A percentile compares a stretch with the other conserved stretches of the same genome.
These are phyloP conservation scores for Ferrisia virgata DNA, from an alignment of 2,888 invertebrate genomes.

Conservation along the genomic window DNA sequence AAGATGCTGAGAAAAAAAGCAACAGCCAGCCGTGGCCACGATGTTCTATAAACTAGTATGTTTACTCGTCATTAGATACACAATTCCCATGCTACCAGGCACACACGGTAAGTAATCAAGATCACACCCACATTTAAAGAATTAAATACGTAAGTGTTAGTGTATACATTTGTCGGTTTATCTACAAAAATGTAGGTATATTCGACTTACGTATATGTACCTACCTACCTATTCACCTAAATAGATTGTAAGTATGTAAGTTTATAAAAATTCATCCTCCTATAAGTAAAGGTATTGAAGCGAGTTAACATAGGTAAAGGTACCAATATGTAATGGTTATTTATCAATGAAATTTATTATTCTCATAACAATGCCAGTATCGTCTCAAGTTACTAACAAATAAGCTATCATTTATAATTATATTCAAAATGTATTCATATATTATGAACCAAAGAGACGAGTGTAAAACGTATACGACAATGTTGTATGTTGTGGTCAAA, in stretches of 20 bases:
- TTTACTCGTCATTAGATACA: background rate
- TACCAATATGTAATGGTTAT: background rate
- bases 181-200: too few species aligned
- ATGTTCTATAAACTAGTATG: background rate
- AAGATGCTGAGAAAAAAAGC: background rate
- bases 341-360: conserved; percentile 3
- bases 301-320: background rate
- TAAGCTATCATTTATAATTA: conserved; percentile 20
- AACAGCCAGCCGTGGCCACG: background rate
- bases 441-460: background rate
- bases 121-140: background rate
- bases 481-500: conserved; percentile 12
- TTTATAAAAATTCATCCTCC: background rate
- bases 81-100: background rate
- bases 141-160: background rate
- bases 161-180: background rate
- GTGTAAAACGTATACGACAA: background rate
- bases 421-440: background rate
- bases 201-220: too few species aligned
- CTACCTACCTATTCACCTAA: too few species aligned
- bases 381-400: conserved; percentile 18
- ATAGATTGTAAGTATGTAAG: background rate
- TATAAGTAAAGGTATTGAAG: background rate
- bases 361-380: background rate
- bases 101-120: background rate